These are phyloP conservation scores for Scylla paramamosain DNA, from an alignment of 1,140 invertebrate genomes.

Conservation along the genomic window DNA sequence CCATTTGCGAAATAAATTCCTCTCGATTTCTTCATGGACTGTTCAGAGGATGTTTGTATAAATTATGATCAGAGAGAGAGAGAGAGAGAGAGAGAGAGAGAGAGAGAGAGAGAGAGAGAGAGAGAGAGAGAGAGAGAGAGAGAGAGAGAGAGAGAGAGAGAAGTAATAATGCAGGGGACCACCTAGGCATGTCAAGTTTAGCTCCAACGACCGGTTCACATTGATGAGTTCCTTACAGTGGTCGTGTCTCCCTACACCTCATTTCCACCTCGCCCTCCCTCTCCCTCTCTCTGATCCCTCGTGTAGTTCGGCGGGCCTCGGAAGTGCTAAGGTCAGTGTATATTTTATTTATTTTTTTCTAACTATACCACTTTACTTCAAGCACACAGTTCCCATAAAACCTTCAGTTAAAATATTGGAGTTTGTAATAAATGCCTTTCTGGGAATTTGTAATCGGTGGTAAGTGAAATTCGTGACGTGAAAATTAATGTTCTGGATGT, in stretches of 20 bases:
- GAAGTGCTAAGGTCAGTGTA: not conserved
- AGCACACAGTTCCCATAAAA: too few relatives aligned
- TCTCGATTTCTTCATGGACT: not conserved
- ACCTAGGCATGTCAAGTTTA: not conserved
- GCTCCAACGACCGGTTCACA: not conserved
- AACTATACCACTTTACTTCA: too few relatives aligned
- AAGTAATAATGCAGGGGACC: not conserved
- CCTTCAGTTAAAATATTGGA: too few relatives aligned
- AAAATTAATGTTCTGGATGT: too few relatives aligned
- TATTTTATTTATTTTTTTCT: not conserved
- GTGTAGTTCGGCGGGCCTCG: not conserved
- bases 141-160: conserved; percentile 3
- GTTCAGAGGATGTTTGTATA: not conserved
- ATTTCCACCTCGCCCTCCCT: not conserved
- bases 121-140: not conserved
- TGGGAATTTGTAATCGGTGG: too few relatives aligned
- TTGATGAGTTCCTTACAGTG: not conserved
- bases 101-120: not conserved
- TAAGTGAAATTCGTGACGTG: too few relatives aligned
- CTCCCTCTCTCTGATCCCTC: not conserved
- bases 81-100: conserved; percentile 18
- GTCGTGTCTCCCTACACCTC: too few relatives aligned
- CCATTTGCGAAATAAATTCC: not conserved
- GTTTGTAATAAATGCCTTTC: too few relatives aligned
- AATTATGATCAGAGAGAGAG: not conserved